A percentile compares a stretch with the other conserved stretches of the same genome.
Conservation (phyloP, 2,797 vertebrate genomes). For the Holocentrus rufus region DNA sequence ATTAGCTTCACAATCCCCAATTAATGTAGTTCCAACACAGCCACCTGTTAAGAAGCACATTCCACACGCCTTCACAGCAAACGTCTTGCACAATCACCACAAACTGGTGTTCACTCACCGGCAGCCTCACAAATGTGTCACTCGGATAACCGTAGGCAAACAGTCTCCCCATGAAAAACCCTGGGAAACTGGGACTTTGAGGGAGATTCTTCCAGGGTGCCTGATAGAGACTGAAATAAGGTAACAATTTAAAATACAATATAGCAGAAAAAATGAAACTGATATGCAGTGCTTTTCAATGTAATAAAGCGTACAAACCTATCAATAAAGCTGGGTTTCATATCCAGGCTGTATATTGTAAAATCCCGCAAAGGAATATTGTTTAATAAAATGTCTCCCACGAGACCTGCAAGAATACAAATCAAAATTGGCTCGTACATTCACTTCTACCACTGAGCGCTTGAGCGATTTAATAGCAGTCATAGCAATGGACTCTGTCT, state of each 20-base stretch:
- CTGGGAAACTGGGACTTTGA: constrained; percentile 83
- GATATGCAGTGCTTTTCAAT: constrained; percentile 16
- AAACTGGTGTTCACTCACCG: constrained; percentile 76
- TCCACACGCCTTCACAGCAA: neutral
- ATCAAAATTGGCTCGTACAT: constrained; percentile 45
- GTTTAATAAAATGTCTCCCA: constrained; percentile 92
- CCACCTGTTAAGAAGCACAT: neutral
- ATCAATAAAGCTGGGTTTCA: constrained; percentile 90
- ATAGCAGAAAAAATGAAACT: constrained; percentile 30
- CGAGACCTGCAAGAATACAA: constrained; percentile 84
- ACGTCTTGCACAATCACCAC: neutral
- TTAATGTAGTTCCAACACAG: neutral
- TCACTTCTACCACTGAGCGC: constrained; percentile 3
- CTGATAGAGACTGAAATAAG: constrained; percentile 78
- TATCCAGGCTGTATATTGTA: constrained; percentile 93
- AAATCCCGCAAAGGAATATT: constrained; percentile 88
- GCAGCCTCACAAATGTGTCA: constrained; percentile 92
- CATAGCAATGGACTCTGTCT: constrained; percentile 21
- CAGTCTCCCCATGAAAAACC: constrained; percentile 89
- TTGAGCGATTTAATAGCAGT: constrained; percentile 46
- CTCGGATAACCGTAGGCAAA: constrained; percentile 85
- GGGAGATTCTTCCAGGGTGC: constrained; percentile 83
- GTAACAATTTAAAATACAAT: constrained; percentile 28
- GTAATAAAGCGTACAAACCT: constrained; percentile 81
- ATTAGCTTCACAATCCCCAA: neutral